Evolutionary conservation across 2,888 invertebrate species (phyloP), one percentile per base, ranked within the genome.

Genomic region (Leucophora obtusa): DNA sequence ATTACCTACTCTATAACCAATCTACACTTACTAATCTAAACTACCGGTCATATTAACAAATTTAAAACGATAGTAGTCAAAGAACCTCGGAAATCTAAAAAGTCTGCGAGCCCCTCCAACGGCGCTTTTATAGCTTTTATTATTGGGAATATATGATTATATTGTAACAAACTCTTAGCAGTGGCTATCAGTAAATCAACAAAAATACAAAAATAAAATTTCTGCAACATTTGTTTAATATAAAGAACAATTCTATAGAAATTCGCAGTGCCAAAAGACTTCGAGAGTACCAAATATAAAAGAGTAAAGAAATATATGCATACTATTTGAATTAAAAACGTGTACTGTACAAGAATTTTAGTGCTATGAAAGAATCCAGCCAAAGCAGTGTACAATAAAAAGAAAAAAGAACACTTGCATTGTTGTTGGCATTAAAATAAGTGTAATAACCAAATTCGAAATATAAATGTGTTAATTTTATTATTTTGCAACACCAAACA

Each of bases 401-500:
- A 35, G 9, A 14, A 24, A 63, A 8, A 38, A 50, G 43, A 70
- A 28, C 17, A 62, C 28, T 66, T 79, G 58, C 56, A 9, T 63
- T 76, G 72, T 63, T 76, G 72, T 71, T 75, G 72, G 70, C 70
- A 82, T 75, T 18, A 43, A 75, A 56, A 51, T 33, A 43, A 59
- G 10, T 50, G n/a, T 18, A 35, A 65, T 51, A 53, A 28, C 53
- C 14, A 43, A 43, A 65, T 14, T n/a, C 15, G 0, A 43, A 62
- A 62, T 51, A 33, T 15, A 35, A 51, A 51, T n/a, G n/a, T n/a
- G n/a, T n/a, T n/a, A n/a, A n/a, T n/a, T n/a, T n/a, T n/a, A n/a
- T n/a, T n/a, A n/a, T n/a, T n/a, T n/a, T n/a, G n/a, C n/a, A n/a
- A n/a, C n/a, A n/a, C n/a, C n/a, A n/a, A n/a, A n/a, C n/a, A n/a